These are phyloP conservation scores for Datnioides undecimradiatus DNA, from an alignment of 2,113 vertebrate genomes.

Conservation along the genomic window DNA sequence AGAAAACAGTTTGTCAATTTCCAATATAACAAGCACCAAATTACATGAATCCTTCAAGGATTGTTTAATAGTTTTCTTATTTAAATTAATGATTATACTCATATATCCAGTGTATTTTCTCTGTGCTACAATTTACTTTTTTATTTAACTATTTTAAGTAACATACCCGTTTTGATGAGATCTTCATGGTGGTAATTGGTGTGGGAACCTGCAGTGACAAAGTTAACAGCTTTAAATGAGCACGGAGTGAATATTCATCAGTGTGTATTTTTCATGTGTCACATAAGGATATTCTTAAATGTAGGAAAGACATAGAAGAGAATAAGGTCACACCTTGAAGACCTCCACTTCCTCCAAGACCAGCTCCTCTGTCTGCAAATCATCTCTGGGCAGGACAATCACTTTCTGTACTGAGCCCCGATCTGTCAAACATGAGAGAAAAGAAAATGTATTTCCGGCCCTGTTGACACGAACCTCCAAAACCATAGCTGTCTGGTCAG, in stretches of 20 bases:
- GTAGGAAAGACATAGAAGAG: not conserved
- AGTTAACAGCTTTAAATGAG: not conserved
- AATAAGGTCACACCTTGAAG: slow-evolving; percentile 87
- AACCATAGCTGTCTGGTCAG: not conserved
- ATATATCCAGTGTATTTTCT: not conserved
- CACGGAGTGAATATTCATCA: not conserved
- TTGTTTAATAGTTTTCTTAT: not conserved
- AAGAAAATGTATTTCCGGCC: not conserved
- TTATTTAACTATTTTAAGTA: not conserved
- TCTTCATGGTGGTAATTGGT: slow-evolving; percentile 95
- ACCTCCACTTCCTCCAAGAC: slow-evolving; percentile 98
- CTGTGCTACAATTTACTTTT: not conserved
- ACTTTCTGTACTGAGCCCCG: slow-evolving; percentile 97
- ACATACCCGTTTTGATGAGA: slow-evolving; percentile 96
- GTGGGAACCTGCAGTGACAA: slow-evolving; percentile 87
- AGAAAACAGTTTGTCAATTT: not conserved
- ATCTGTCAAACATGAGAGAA: slow-evolving; percentile 82
- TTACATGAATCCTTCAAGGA: not conserved
- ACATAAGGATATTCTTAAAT: not conserved
- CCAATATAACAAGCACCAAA: not conserved
- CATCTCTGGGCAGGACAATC: slow-evolving; percentile 96
- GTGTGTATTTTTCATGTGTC: not conserved
- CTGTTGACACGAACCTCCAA: not conserved
- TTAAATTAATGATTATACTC: not conserved
- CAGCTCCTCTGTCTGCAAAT: slow-evolving; percentile 95